Evolutionary conservation across 2,113 vertebrate species (phyloP), one percentile per base, ranked within the genome.

Genomic region (Meleagris gallopavo): DNA sequence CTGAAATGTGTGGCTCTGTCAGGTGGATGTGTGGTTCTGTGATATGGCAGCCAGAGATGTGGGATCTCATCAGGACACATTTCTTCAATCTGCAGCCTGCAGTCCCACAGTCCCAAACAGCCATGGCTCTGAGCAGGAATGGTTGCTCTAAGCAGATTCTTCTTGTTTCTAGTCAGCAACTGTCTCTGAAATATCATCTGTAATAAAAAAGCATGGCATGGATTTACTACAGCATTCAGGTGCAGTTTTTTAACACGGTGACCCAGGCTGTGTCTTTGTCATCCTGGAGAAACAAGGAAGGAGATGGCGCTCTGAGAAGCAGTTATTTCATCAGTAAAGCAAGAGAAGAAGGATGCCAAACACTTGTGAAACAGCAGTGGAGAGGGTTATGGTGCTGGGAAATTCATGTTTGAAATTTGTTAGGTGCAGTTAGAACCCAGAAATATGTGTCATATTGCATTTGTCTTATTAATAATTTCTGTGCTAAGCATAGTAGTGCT

Each of bases 171-270:
- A 85, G 76, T 73, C 91, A 72, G 54, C 43, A 10, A 36, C 52
- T 82, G 32, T 70, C 71, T 73, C 32, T 43, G 30, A 81, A 86
- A 46, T 95, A 81, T 75, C 80, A 93, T 84, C 79, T 93, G 74
- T 94, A 81, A 86, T 82, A 67, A 94, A 96, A 61, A 95, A 92
- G 72, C 79, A 86, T 76, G 92, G 77, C 18, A 32, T 76, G 80
- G 54, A 88, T 97, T 96, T 97, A 88, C 91, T 88, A 50, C 61
- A 85, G 87, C 64, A 88, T 88, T 82, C 94, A 95, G 75, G 65
- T 88, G 86, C 72, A 79, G 69, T 86, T 96, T 97, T 97, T 89
- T 96, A 96, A 95, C 85, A 77, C 0, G 7, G 30, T 90, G 21
- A 19, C 5, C 82, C 86, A 85, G 64, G 27, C 64, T 30, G 69